These are phyloP conservation scores for Morpho helenor DNA, from an alignment of 2,888 invertebrate species.

Conservation along the genomic window DNA sequence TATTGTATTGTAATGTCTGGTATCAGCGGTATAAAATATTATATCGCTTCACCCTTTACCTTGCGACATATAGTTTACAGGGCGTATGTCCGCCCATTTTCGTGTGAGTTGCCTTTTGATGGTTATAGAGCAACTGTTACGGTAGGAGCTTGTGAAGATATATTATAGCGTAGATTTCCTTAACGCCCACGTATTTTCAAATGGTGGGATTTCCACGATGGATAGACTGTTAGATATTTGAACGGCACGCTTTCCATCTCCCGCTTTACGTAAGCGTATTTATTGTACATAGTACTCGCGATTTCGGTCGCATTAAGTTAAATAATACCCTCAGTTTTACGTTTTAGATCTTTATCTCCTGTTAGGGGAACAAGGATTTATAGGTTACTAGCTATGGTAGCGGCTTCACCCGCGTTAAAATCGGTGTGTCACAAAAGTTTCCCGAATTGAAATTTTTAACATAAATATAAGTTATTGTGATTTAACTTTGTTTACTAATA, in stretches of 20 bases:
- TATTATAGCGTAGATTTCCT: constrained; percentile 24
- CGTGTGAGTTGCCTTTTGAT: constrained; percentile 52
- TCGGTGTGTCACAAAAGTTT: too few species aligned
- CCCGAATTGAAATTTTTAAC: too few species aligned
- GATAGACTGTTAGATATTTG: constrained; percentile 23
- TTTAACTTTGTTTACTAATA: too few species aligned
- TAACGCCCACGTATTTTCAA: constrained; percentile 27
- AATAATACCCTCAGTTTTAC: too few species aligned
- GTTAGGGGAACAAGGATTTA: too few species aligned
- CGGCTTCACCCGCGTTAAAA: too few species aligned
- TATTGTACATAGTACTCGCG: too few species aligned
- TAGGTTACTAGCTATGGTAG: too few species aligned
- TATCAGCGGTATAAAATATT: not conserved
- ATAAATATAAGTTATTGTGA: too few species aligned
- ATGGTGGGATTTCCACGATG: constrained; percentile 29
- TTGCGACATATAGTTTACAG: constrained; percentile 23
- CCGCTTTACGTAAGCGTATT: not conserved
- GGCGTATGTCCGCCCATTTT: constrained; percentile 42
- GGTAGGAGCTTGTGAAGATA: constrained; percentile 34
- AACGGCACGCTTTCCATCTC: constrained; percentile 12
- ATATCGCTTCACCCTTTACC: constrained; percentile 11
- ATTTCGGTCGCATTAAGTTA: too few species aligned
- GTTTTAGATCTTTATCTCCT: too few species aligned
- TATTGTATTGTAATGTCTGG: too few species aligned
- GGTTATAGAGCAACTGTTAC: constrained; percentile 54